Evolutionary conservation across 2,113 vertebrate genomes (phyloP), one percentile per base, ranked within the genome.

Genomic region (Nicator chloris): DNA sequence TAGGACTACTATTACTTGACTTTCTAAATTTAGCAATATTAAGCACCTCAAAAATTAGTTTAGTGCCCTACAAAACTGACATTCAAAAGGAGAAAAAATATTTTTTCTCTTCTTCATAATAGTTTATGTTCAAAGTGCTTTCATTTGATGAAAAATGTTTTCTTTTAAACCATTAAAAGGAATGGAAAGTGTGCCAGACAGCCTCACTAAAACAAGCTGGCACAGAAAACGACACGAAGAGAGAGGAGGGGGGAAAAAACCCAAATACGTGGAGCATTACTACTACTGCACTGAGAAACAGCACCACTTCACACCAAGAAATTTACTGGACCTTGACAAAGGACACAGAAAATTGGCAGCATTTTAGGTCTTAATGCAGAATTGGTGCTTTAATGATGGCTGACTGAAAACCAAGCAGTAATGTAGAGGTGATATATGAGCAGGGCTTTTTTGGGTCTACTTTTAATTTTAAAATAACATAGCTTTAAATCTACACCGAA

Each of bases 1-100:
- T 33, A 50, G 51, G 80, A 76, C 47, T 91, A n/a, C 65, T 97
- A 53, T 94, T 97, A 93, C 92, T 93, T 85, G 82, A 21, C 54
- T 91, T 95, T 75, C 95, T 97, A 97, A 97, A 97, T 97, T 96
- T 96, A 97, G 91, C 54, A 21, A 26, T 37, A 64, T 79, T 70
- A 89, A 82, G 61, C 47, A 85, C 85, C 78, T 94, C 30, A 6
- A 91, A 93, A 78, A 76, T 90, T 50, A 77, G 18, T 92, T 93
- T 88, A 80, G 51, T 92, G 42, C 71, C 68, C n/a, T 90, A 63
- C 6, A 70, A 88, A 90, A 45, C 51, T 90, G 90, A 44, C 60
- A 68, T 63, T 94, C 31, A 80, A 51, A 70, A 82, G 45, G 33
- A 89, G 39, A 17, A 79, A 84, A 61, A 69, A 50, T 42, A 30